Percentiles rank a stretch among this genome's conserved stretches.
Evolutionary conservation across 2,888 invertebrate species (phyloP).

Genomic region (Ethmia dodecea): DNA sequence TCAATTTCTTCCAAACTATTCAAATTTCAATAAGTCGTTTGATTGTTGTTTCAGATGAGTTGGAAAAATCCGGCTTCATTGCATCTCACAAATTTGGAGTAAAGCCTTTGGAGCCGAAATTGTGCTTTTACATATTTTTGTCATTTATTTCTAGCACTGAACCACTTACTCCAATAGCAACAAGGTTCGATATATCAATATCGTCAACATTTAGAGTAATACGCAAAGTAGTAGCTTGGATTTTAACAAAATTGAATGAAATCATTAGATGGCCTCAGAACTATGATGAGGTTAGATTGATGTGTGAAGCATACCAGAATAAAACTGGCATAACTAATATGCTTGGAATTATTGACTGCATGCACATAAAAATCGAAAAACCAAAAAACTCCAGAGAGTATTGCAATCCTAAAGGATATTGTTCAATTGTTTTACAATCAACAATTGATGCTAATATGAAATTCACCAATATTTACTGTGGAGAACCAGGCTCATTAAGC

Average conservation of each 20-base stretch:
- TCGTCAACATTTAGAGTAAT: constrained; percentile 55
- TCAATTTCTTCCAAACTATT: neutral
- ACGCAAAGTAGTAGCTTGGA: constrained; percentile 49
- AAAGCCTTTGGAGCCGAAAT: constrained; percentile 49
- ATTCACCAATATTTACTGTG: constrained; percentile 53
- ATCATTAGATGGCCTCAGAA: constrained; percentile 49
- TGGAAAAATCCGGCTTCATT: constrained; percentile 50
- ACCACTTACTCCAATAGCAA: constrained; percentile 50
- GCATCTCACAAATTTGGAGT: constrained; percentile 51
- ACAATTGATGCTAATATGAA: constrained; percentile 45
- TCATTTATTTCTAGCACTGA: constrained; percentile 50
- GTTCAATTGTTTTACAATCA: constrained; percentile 47
- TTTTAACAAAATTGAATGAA: constrained; percentile 47
- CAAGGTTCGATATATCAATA: constrained; percentile 52
- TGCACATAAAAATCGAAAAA: constrained; percentile 51
- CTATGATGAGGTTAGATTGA: constrained; percentile 32
- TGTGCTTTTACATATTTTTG: constrained; percentile 53
- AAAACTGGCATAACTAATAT: constrained; percentile 47
- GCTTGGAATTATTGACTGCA: constrained; percentile 48
- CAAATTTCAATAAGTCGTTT: neutral
- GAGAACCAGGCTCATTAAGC: constrained; percentile 51
- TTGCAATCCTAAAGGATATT: constrained; percentile 50
- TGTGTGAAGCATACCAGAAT: constrained; percentile 38
- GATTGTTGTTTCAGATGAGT: constrained; percentile 42
- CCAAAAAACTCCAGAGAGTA: constrained; percentile 49